Conservation (phyloP, 2,797 vertebrate genomes). For the Sphenodon punctatus region DNA sequence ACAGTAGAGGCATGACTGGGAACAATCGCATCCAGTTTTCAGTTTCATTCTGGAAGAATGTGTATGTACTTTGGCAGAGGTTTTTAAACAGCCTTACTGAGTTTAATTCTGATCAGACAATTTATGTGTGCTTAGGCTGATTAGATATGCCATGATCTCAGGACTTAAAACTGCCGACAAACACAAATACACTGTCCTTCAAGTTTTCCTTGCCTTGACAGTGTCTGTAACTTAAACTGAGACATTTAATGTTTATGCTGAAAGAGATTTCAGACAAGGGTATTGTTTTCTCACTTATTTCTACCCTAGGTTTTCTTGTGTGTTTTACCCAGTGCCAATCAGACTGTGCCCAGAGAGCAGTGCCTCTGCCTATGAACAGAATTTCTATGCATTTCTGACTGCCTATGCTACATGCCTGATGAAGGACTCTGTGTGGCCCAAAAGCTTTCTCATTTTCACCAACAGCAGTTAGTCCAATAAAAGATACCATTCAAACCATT, state of each 20-base stretch:
- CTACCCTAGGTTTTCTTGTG: not conserved
- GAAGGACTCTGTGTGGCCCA: too few relatives aligned
- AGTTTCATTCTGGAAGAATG: not conserved
- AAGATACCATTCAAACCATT: too few relatives aligned
- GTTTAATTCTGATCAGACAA: not conserved
- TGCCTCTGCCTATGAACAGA: not conserved
- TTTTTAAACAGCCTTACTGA: not conserved
- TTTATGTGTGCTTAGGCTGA: not conserved
- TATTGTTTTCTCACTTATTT: fast-evolving
- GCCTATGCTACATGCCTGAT: too few relatives aligned
- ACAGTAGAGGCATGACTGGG: not conserved
- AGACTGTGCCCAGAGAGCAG: not conserved
- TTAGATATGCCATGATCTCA: not conserved
- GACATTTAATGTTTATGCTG: not conserved
- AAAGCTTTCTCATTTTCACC: too few relatives aligned
- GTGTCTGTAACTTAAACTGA: not conserved
- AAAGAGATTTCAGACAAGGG: not conserved
- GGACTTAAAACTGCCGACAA: not conserved
- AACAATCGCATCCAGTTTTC: fast-evolving
- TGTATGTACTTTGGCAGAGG: not conserved
- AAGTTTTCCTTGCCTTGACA: not conserved
- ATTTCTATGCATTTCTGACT: not conserved
- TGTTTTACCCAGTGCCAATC: not conserved
- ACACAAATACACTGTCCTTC: not conserved
- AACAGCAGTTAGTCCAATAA: too few relatives aligned